phyloP scores from a whole-genome alignment of 2,888 invertebrate genomes.

The Theretra japonica region DNA sequence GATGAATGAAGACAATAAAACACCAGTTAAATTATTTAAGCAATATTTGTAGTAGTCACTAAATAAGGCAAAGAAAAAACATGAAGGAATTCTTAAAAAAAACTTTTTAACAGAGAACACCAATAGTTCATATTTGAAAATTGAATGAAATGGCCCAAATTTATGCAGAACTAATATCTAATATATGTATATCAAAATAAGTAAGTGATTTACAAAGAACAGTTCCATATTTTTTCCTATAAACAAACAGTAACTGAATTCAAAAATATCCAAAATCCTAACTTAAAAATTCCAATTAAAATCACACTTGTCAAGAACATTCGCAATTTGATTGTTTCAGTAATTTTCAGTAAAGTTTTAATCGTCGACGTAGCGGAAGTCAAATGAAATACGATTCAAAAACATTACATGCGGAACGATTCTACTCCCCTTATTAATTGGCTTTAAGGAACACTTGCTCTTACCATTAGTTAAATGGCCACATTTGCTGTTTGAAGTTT shows the following conservation, averaged over 20 bases:
- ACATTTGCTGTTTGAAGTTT: not conserved
- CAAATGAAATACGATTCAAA: constrained; percentile 8
- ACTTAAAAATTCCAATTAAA: not conserved
- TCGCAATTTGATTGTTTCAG: not conserved
- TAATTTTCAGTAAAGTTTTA: constrained; percentile 3
- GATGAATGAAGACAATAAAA: no score
- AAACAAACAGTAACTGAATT: not conserved
- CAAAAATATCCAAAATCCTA: not conserved
- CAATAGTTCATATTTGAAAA: no score
- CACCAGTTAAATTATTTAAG: no score
- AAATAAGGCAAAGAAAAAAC: no score
- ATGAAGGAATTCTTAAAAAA: no score
- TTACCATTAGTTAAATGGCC: not conserved
- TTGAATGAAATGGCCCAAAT: no score
- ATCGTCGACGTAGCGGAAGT: not conserved
- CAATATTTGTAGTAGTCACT: no score
- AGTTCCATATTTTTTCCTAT: no score
- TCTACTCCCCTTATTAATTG: not conserved
- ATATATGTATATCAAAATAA: no score
- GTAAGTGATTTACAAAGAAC: no score
- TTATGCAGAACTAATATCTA: no score
- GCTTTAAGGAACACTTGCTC: not conserved
- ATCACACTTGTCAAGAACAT: not conserved
- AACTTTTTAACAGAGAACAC: no score
- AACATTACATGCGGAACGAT: not conserved